Percentiles rank a stretch among this genome's conserved stretches.
phyloP scores from a whole-genome alignment of 2,888 invertebrate species.

The Mesochorus sp. region DNA sequence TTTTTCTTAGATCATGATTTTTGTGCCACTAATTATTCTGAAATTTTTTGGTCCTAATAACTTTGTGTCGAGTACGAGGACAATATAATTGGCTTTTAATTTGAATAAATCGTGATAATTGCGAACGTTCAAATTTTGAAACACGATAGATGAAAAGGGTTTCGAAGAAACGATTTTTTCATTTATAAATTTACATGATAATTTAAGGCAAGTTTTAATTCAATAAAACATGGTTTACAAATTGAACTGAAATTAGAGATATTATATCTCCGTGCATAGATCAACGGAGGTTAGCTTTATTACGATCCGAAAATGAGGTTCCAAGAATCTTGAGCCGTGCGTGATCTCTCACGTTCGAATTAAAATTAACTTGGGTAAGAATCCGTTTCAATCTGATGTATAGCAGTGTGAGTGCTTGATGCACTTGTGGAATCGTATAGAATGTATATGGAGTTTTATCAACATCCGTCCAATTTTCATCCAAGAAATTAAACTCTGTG shows the following conservation, averaged over 20 bases:
- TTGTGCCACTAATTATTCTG: no score
- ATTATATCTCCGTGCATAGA: not conserved
- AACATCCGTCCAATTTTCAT: constrained; percentile 47
- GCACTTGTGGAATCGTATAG: constrained; percentile 30
- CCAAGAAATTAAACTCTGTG: constrained; percentile 17
- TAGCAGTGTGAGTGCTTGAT: not conserved
- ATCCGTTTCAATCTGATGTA: constrained; percentile 54
- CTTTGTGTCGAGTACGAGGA: no score
- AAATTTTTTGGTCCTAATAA: no score
- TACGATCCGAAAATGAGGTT: constrained; percentile 55
- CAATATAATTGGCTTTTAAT: no score
- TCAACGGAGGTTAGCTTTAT: constrained; percentile 34
- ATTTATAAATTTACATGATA: no score
- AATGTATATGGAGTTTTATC: constrained; percentile 47
- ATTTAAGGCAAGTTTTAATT: no score
- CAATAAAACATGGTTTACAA: no score
- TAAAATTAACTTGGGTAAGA: constrained; percentile 59
- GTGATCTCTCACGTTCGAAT: constrained; percentile 60
- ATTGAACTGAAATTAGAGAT: not conserved
- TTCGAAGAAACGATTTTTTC: no score
- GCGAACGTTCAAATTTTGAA: no score
- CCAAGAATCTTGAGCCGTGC: constrained; percentile 23
- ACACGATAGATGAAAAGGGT: no score
- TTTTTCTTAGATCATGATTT: no score
- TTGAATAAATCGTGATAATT: no score